A percentile compares a stretch with the other conserved stretches of the same genome.
phyloP scores from a whole-genome alignment of 2,113 vertebrate species.

The Pipra filicauda region DNA sequence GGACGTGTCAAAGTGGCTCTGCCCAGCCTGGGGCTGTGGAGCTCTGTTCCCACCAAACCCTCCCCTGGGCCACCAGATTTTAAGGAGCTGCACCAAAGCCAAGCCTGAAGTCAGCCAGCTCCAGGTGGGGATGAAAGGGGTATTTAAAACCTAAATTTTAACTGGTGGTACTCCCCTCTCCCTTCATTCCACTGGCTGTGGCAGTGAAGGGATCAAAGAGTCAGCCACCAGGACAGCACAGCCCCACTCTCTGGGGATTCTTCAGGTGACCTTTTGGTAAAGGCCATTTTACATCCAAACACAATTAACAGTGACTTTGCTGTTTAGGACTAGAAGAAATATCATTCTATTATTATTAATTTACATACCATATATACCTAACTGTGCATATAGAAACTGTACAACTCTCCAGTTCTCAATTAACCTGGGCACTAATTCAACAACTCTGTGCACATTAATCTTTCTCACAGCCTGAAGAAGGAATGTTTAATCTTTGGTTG shows the following conservation, averaged over 20 bases:
- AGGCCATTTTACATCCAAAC: neutral
- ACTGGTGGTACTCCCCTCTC: neutral
- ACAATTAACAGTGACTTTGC: neutral
- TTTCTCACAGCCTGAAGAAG: neutral
- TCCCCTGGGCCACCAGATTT: too few species aligned
- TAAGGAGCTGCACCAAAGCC: neutral
- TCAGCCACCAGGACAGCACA: neutral
- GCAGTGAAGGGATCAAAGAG: neutral
- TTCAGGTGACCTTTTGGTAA: neutral
- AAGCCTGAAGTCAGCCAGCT: neutral
- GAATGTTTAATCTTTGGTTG: neutral
- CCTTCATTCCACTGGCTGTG: rapidly evolving
- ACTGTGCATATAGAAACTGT: neutral
- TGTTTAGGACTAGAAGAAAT: neutral
- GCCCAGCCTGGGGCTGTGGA: too few species aligned
- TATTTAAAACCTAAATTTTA: neutral
- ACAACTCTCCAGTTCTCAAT: neutral
- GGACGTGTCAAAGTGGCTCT: too few species aligned
- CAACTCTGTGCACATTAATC: neutral
- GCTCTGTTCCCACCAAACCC: too few species aligned
- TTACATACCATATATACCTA: neutral
- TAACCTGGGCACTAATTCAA: neutral
- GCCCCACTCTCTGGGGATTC: neutral
- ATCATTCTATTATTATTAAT: neutral
- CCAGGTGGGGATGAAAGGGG: neutral